Evolutionary conservation across 2,888 invertebrate genomes (phyloP), one percentile per base, ranked within the genome.

Genomic region (Eupithecia subfuscata): DNA sequence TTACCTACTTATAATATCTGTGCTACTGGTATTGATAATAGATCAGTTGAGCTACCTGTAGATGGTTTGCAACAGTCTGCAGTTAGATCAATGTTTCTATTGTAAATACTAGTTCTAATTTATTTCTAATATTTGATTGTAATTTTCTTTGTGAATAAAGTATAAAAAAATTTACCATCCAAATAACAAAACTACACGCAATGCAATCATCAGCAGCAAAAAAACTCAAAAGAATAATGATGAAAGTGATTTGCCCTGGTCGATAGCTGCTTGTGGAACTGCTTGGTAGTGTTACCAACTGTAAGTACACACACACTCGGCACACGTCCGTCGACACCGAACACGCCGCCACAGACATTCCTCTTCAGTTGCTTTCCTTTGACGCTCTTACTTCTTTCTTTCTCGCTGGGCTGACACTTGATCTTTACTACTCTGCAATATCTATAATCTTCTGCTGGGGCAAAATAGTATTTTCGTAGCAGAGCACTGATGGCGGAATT

Each of bases 211-310:
- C 7, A 30, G 30, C 25, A 63, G 5, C 25, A 63, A 14, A 30
- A 63, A 16, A 30, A n/a, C 6, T 2, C 16, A 63, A 30, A 63
- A 2, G 30, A 22, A 14, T 9, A 25, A 30, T 63, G 22, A 30
- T 12, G 16, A 45, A 78, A 70, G 78, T 82, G 82, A 81, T 80
- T 81, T 81, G 81, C 82, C 80, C 80, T 69, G 30, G 75, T 74
- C 77, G 80, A 75, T 69, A 78, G 82, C 81, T 82, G 84, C 83
- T 80, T 83, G 84, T 81, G 73, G 79, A 74, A 80, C 81, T 80
- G 85, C 85, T 85, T 85, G 76, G 69, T 84, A 81, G 82, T 75
- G 76, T 72, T 73, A 74, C 77, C 70, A 75, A 79, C 79, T 79
- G 75, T 79, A 75, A 34, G 34, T 65, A 37, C 30, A 30, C 65